These are phyloP conservation scores for Sitobion miscanthi DNA, from an alignment of 1,140 invertebrate species.

Conservation along the genomic window DNA sequence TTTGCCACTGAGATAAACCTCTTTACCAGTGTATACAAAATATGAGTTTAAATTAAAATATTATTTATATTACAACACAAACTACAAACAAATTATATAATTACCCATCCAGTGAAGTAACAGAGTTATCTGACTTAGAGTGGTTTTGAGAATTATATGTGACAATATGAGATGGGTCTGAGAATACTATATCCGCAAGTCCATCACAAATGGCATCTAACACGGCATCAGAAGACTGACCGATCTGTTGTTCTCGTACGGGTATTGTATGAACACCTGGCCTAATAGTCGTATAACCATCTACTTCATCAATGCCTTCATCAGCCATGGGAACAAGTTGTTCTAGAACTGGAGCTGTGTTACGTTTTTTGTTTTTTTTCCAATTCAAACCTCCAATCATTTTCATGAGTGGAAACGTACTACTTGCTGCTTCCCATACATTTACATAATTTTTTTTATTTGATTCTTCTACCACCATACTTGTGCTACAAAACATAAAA, in stretches of 20 bases:
- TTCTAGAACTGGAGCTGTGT: neutral
- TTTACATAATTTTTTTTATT: slow-evolving; percentile 52
- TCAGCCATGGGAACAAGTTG: neutral
- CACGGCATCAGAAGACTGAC: neutral
- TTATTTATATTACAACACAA: slow-evolving; percentile 28
- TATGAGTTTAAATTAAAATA: slow-evolving; percentile 36
- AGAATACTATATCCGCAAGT: slow-evolving; percentile 8
- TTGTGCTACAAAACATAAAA: slow-evolving; percentile 8
- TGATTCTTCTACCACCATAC: slow-evolving; percentile 11
- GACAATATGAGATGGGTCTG: slow-evolving; percentile 32
- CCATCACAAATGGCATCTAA: slow-evolving; percentile 19
- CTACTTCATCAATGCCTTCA: slow-evolving; percentile 45
- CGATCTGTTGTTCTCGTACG: neutral
- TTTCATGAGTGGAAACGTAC: slow-evolving; percentile 34
- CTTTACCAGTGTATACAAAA: slow-evolving; percentile 27
- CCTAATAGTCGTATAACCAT: slow-evolving; percentile 39
- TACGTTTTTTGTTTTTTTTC: slow-evolving; percentile 51
- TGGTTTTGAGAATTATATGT: slow-evolving; percentile 44
- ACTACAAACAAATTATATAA: slow-evolving; percentile 12
- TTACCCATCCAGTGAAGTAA: slow-evolving; percentile 50
- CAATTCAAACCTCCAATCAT: slow-evolving; percentile 47
- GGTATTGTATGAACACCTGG: slow-evolving; percentile 27
- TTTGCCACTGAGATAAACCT: slow-evolving; percentile 24
- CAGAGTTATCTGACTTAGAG: neutral
- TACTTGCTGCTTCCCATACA: slow-evolving; percentile 47